Evolutionary conservation across 2,113 vertebrate genomes (phyloP).

Genomic region (Chaetops frenatus): DNA sequence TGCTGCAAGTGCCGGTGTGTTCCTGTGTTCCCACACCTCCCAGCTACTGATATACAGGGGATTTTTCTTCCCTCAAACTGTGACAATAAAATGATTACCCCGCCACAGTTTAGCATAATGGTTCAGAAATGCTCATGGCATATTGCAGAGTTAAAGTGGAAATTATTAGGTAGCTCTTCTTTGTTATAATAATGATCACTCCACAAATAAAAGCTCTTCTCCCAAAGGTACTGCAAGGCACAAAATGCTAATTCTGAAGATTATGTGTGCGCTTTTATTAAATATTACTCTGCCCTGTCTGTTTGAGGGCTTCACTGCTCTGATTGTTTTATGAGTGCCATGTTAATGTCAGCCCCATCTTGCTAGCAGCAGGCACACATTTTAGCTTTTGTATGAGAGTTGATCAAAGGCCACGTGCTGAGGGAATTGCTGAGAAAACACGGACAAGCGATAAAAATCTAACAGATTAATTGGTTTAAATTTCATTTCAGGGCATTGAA

Average conservation of each 20-base stretch:
- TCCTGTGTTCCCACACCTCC: conserved; percentile 4
- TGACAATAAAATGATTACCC: conserved; percentile 83
- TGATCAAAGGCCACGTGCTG: conserved; percentile 96
- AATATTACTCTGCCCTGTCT: conserved; percentile 94
- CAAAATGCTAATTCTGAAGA: conserved; percentile 98
- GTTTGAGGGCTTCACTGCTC: conserved; percentile 85
- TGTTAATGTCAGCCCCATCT: conserved; percentile 98
- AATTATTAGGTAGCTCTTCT: conserved; percentile 85
- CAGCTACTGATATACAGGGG: conserved; percentile 66
- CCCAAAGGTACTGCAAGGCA: conserved; percentile 85
- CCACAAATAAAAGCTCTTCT: conserved; percentile 87
- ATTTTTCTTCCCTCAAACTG: conserved; percentile 76
- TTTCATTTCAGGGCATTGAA: conserved; percentile 85
- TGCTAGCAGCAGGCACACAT: conserved; percentile 84
- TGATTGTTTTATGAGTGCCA: conserved; percentile 98
- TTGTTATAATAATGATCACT: conserved; percentile 87
- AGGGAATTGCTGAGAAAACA: conserved; percentile 97
- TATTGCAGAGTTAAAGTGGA: conserved; percentile 81
- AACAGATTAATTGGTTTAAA: conserved; percentile 95
- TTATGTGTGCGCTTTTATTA: conserved; percentile 97
- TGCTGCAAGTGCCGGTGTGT: background rate
- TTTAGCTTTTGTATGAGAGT: conserved; percentile 83
- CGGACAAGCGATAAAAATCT: conserved; percentile 91
- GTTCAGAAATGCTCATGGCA: conserved; percentile 80
- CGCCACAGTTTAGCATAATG: conserved; percentile 83